Evolutionary conservation across 2,797 vertebrate species (phyloP), one percentile per base, ranked within the genome.

Genomic region (Chelon auratus): DNA sequence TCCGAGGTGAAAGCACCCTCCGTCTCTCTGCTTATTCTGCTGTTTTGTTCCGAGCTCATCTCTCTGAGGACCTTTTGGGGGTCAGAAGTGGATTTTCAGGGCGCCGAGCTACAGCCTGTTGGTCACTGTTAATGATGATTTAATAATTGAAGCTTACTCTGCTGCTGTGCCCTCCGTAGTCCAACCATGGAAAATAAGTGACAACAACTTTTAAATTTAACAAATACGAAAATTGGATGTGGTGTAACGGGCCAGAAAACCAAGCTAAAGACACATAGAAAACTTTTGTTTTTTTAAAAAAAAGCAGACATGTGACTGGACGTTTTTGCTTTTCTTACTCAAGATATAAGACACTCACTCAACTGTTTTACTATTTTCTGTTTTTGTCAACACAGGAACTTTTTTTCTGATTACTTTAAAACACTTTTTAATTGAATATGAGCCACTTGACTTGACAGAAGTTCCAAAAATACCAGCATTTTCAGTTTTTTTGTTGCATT

Each of bases 21-120:
- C 64, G 43, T 74, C 74, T 78, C 72, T 50, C 14, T 26, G 61
- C 63, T 77, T 73, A 70, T 78, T 70, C 68, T 51, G 53, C 55
- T 68, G 14, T 17, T 45, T 45, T 66, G 75, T 78, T 77, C 72
- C n/a, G 22, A 17, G 58, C 68, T 58, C 67, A 72, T 82, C 69
- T 78, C 65, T 77, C 77, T 2, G 2, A 54, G 70, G 85, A 81
- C 68, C 60, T 26, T 77, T 75, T 82, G 52, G 84, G 70, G 76
- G 72, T 81, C 85, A 80, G 62, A 37, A 9, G 71, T 80, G 61
- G 71, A 78, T 84, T 84, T 87, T 53, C 54, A 39, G 76, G 72
- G 54, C 59, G 26, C 51, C 47, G 77, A 85, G 76, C 58, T 36
- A 13, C 40, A 60, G 56, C 60, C 5, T 76, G 63, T 42, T 84